These are phyloP conservation scores for Cordilura impudica DNA, from an alignment of 2,888 invertebrate species.

Conservation along the genomic window DNA sequence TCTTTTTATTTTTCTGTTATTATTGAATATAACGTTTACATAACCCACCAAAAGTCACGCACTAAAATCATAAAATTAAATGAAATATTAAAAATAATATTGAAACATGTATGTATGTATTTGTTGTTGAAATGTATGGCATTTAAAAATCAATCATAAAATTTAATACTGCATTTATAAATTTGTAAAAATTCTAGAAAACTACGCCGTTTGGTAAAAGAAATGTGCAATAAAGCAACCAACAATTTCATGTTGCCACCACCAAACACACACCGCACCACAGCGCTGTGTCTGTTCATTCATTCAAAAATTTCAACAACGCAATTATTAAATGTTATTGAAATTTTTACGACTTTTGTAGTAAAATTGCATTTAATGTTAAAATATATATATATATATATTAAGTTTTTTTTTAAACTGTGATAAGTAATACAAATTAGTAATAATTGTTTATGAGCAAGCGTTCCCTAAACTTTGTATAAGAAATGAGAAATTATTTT, in stretches of 20 bases:
- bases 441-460: too few relatives aligned
- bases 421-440: too few relatives aligned
- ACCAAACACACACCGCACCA: too few relatives aligned
- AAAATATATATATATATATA: too few relatives aligned
- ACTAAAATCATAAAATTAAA: conserved; percentile 52
- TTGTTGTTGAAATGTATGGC: conserved; percentile 30
- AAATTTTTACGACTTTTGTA: neutral
- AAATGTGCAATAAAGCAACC: neutral
- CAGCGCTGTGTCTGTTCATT: too few relatives aligned
- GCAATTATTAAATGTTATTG: conserved; percentile 8
- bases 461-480: too few relatives aligned
- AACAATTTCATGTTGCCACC: neutral
- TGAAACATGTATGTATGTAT: conserved; percentile 2
- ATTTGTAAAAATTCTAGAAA: conserved; percentile 57
- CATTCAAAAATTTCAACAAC: conserved; percentile 16
- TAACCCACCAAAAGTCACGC: conserved; percentile 59
- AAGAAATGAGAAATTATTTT: too few relatives aligned
- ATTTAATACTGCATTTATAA: conserved; percentile 63
- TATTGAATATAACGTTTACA: too few relatives aligned
- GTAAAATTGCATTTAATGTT: neutral
- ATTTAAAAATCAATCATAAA: conserved; percentile 60
- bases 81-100: neutral
- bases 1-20: conserved; percentile 6
- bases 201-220: neutral
- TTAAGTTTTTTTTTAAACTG: too few relatives aligned